phyloP scores from a whole-genome alignment of 2,888 invertebrate species.

The Argynnis bischoffii region DNA sequence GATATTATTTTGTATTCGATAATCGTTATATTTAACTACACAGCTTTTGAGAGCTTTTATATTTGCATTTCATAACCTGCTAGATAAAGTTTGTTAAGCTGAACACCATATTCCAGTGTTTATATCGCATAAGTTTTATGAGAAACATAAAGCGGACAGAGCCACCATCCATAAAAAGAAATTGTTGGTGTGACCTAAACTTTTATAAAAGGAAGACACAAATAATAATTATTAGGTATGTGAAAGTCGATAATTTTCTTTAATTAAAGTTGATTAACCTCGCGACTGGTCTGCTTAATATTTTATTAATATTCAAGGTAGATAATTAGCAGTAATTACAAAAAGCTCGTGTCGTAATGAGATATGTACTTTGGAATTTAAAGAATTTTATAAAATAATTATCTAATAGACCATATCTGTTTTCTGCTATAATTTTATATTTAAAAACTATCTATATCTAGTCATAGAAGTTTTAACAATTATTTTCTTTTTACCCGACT shows the following conservation, averaged over 20 bases:
- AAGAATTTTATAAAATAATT: too few species aligned
- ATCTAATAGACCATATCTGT: too few species aligned
- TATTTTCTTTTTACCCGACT: too few species aligned
- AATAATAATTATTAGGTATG: constrained; percentile 11
- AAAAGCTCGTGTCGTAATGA: too few species aligned
- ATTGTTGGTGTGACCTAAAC: constrained; percentile 17
- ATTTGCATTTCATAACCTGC: not conserved
- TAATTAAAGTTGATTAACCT: constrained; percentile 10
- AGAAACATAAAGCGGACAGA: constrained; percentile 12
- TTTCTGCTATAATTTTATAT: too few species aligned
- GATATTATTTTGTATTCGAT: not conserved
- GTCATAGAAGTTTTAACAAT: too few species aligned
- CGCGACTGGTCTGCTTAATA: constrained; percentile 3
- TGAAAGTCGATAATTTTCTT: constrained; percentile 13
- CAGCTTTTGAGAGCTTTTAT: too few species aligned
- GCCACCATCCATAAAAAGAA: constrained; percentile 17
- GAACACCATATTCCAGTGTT: constrained; percentile 6
- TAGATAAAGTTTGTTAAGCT: not conserved
- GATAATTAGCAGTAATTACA: too few species aligned
- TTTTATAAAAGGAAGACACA: constrained; percentile 11
- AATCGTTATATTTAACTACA: not conserved
- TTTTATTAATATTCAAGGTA: not conserved
- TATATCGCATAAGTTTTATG: constrained; percentile 10
- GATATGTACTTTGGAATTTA: too few species aligned
- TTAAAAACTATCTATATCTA: too few species aligned